These are phyloP conservation scores for Dynastes grantii DNA, from an alignment of 2,888 invertebrate species.

Conservation along the genomic window DNA sequence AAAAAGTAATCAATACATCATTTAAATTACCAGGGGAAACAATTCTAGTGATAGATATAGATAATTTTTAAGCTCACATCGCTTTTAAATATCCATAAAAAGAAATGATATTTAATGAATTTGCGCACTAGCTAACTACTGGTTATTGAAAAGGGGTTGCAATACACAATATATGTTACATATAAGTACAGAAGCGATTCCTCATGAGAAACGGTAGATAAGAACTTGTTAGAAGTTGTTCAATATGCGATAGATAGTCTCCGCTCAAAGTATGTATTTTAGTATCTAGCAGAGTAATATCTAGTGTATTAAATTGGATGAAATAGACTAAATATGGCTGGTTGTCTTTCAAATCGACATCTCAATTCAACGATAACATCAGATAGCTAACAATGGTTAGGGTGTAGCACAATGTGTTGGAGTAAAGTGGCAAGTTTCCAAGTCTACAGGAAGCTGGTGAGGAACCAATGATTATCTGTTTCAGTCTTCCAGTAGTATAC, in stretches of 20 bases:
- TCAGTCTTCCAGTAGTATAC: slow-evolving; percentile 62
- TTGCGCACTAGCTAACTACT: background rate
- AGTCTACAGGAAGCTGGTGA: slow-evolving; percentile 68
- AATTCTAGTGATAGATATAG: no score
- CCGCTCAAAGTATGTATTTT: slow-evolving; percentile 12
- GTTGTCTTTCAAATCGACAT: slow-evolving; percentile 56
- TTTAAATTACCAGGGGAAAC: no score
- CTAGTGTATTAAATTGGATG: slow-evolving; percentile 44
- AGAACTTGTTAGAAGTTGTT: slow-evolving; percentile 40
- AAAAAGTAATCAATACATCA: no score
- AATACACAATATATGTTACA: background rate
- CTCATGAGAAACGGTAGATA: slow-evolving; percentile 25
- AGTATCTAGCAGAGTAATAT: slow-evolving; percentile 14
- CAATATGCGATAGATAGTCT: background rate
- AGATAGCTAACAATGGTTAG: slow-evolving; percentile 65
- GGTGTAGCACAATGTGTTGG: slow-evolving; percentile 68
- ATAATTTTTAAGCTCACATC: no score
- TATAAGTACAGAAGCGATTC: slow-evolving; percentile 16
- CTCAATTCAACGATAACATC: slow-evolving; percentile 60
- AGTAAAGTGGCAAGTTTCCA: slow-evolving; percentile 66
- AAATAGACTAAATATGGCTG: slow-evolving; percentile 52
- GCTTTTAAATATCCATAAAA: no score
- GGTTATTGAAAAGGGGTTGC: background rate
- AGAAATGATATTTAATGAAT: no score
- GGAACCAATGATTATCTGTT: slow-evolving; percentile 69